Percentiles rank a stretch among this genome's conserved stretches.
These are phyloP conservation scores for Allophyes oxyacanthae DNA, from an alignment of 2,888 invertebrate genomes.

Conservation along the genomic window DNA sequence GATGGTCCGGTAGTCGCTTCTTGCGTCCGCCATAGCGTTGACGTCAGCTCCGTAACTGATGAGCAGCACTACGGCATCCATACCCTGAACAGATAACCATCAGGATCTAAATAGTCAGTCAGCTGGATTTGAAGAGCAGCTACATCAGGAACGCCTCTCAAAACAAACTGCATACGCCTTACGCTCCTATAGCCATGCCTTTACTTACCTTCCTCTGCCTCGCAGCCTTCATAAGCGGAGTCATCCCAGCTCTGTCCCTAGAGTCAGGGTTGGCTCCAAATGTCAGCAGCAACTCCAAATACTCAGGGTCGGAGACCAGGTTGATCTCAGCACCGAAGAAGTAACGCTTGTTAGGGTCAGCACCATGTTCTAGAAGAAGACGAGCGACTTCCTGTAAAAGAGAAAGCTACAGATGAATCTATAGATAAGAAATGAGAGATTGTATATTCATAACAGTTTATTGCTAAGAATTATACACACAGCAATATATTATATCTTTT, in stretches of 20 bases:
- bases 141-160: too few relatives aligned
- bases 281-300: conserved; percentile 93
- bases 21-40: conserved; percentile 95
- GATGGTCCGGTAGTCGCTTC: conserved; percentile 96
- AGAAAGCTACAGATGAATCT: too few relatives aligned
- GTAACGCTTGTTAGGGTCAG: conserved; percentile 97
- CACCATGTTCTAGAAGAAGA: conserved; percentile 94
- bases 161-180: too few relatives aligned
- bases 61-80: conserved; percentile 93
- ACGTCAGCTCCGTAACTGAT: conserved; percentile 95
- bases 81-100: conserved; percentile 85
- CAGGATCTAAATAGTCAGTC: background rate
- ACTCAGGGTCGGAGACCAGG: conserved; percentile 94
- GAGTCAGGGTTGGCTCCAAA: conserved; percentile 97
- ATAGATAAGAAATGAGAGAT: background rate
- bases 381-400: conserved; percentile 89
- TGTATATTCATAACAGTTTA: too few relatives aligned
- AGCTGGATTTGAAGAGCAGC: too few relatives aligned
- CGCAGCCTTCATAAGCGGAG: conserved; percentile 97
- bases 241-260: conserved; percentile 95
- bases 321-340: conserved; percentile 97
- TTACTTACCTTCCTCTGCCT: conserved; percentile 92
- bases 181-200: too few relatives aligned
- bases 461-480: too few relatives aligned
- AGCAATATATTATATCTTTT: too few relatives aligned